Conservation (phyloP, 2,797 vertebrate species). For the Poeciliopsis gracilis region DNA sequence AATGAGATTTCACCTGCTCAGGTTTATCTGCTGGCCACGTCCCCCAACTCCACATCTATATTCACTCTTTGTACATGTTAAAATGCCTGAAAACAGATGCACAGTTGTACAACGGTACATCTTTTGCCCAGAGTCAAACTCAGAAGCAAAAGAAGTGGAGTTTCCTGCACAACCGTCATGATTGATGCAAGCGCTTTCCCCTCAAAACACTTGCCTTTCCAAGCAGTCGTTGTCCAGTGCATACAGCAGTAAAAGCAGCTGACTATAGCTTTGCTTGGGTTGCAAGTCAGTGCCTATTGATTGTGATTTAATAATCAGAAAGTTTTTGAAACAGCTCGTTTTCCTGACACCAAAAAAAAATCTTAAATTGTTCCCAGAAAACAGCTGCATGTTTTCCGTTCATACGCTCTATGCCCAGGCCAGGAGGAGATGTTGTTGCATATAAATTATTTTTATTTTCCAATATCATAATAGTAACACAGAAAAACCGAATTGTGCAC, state of each 20-base stretch:
- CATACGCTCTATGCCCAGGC: background rate
- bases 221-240: background rate
- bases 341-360: too few species aligned
- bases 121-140: background rate
- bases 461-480: background rate
- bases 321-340: background rate
- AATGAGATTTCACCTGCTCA: too few species aligned
- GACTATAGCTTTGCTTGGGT: too few species aligned
- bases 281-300: background rate
- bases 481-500: background rate
- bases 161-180: background rate
- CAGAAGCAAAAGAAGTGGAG: background rate
- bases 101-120: background rate
- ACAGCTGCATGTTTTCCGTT: background rate
- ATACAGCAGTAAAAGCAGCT: background rate
- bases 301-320: background rate
- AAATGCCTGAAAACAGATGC: background rate
- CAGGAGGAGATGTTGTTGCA: background rate
- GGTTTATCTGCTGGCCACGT: too few species aligned
- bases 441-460: background rate
- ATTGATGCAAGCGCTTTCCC: background rate
- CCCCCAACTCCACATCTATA: background rate
- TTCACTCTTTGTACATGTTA: background rate
- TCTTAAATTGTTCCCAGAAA: too few species aligned
- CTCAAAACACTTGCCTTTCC: background rate